Percentiles rank a stretch among this genome's conserved stretches.
phyloP scores from a whole-genome alignment of 2,797 vertebrate genomes.

The Melanotaenia trifasciata region DNA sequence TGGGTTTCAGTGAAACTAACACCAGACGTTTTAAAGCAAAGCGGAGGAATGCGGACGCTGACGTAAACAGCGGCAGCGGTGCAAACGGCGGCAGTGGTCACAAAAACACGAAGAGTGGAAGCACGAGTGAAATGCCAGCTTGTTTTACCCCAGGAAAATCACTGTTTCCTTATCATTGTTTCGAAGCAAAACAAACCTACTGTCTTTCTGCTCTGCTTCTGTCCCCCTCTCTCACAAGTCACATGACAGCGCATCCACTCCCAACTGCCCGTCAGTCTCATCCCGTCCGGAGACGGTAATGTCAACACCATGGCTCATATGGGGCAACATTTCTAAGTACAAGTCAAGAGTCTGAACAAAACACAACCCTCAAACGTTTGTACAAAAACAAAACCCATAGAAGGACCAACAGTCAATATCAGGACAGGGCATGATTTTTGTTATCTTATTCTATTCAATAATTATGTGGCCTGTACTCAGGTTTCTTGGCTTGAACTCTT shows the following conservation, averaged over 20 bases:
- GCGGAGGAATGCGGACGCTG: conserved; percentile 77
- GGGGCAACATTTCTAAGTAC: background rate
- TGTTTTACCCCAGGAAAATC: background rate
- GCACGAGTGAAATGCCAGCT: background rate
- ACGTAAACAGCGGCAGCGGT: conserved; percentile 46
- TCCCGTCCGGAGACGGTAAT: conserved; percentile 10
- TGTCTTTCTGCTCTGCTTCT: conserved; percentile 30
- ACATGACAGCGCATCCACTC: conserved; percentile 77
- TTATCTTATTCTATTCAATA: too few relatives aligned
- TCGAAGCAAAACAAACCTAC: conserved; percentile 19
- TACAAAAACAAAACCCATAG: background rate
- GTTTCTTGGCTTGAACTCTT: too few relatives aligned
- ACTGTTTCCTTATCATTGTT: background rate
- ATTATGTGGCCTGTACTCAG: too few relatives aligned
- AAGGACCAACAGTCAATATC: too few relatives aligned
- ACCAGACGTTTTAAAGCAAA: conserved; percentile 55
- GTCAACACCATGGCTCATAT: background rate
- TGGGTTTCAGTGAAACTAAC: conserved; percentile 47
- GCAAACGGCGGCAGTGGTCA: background rate
- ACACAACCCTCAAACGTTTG: background rate
- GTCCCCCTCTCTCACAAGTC: conserved; percentile 55
- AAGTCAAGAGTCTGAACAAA: background rate
- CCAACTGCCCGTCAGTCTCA: conserved; percentile 10
- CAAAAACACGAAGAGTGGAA: background rate
- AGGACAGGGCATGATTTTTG: too few relatives aligned